Percentiles rank a stretch among this genome's conserved stretches.
These are phyloP conservation scores for Falcaria lacertinaria DNA, from an alignment of 2,888 invertebrate genomes.

Conservation along the genomic window DNA sequence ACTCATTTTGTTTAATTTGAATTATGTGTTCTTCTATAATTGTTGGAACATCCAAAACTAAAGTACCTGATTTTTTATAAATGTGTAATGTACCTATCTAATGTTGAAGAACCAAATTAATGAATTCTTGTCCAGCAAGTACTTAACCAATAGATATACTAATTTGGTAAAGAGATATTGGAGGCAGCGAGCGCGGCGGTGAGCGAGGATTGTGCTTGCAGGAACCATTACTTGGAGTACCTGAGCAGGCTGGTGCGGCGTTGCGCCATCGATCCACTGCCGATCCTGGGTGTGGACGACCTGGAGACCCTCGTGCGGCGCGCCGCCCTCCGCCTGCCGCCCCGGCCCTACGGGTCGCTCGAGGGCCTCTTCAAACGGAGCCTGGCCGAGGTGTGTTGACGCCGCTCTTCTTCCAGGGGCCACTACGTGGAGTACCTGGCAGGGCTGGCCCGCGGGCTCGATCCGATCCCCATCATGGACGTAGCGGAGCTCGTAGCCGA, in stretches of 20 bases:
- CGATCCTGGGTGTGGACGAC: constrained; percentile 88
- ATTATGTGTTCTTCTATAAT: too few species aligned
- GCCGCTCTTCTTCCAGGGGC: constrained; percentile 81
- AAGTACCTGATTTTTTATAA: too few species aligned
- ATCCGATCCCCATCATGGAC: constrained; percentile 94
- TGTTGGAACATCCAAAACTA: too few species aligned
- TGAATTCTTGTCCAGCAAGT: too few species aligned
- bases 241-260: constrained; percentile 87
- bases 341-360: constrained; percentile 86
- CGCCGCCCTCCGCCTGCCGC: constrained; percentile 85
- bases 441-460: constrained; percentile 90
- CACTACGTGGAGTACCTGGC: constrained; percentile 98
- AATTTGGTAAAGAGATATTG: constrained; percentile 1
- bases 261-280: constrained; percentile 86
- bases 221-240: constrained; percentile 95
- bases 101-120: too few species aligned
- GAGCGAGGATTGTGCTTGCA: constrained; percentile 73
- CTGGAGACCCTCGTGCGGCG: constrained; percentile 89
- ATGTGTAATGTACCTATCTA: too few species aligned
- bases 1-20: too few species aligned
- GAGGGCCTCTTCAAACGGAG: constrained; percentile 82
- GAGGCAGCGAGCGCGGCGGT: constrained; percentile 37
- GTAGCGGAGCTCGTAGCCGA: constrained; percentile 92
- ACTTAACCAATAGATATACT: neutral
- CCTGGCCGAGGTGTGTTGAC: constrained; percentile 81